Evolutionary conservation across 2,797 vertebrate species (phyloP), one percentile per base, ranked within the genome.

Genomic region (Epinephelus awoara): DNA sequence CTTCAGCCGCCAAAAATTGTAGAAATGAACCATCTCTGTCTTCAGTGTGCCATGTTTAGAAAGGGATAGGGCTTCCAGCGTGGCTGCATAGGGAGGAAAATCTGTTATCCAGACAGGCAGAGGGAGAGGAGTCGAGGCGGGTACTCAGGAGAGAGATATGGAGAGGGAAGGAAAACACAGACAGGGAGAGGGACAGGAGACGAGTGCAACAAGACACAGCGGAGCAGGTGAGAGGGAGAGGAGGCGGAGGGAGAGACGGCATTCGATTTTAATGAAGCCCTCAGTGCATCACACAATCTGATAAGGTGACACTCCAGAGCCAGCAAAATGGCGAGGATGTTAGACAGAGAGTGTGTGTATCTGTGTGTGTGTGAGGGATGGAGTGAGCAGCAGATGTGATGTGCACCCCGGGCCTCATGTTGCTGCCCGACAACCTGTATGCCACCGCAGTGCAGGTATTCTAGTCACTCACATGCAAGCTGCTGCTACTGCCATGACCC

Each of bases 181-280:
- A 11, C n/a, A 6, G 21, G 49, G 17, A 56, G 55, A 23, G 27
- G 17, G 17, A 56, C 23, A 3, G 44, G 11, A 34, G 42, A 44
- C n/a, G 52, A 55, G n/a, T 1, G 49, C 21, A 58, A 61, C n/a
- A 7, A 61, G 4, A 58, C 67, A 59, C 29, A 9, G 69, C 38
- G 7, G 68, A 49, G 54, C 67, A 79, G 72, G 52, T 19, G 54
- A 64, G 55, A 29, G 4, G 3, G 38, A 72, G 57, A 23, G 44
- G 40, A 23, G 69, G 46, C 25, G 34, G 19, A 29, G 17, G 14
- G 66, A 29, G 27, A 25, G 67, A 56, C 25, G 38, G 52, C 78
- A 44, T 62, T 70, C 27, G 70, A 67, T 62, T 85, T 75, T 86
- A 86, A 87, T 78, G 75, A 85, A 85, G 81, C 79, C 72, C 67